Base-by-base conservation (phyloP, 2,113 vertebrate genomes). In the Phylloscopus trochiloides region DNA sequence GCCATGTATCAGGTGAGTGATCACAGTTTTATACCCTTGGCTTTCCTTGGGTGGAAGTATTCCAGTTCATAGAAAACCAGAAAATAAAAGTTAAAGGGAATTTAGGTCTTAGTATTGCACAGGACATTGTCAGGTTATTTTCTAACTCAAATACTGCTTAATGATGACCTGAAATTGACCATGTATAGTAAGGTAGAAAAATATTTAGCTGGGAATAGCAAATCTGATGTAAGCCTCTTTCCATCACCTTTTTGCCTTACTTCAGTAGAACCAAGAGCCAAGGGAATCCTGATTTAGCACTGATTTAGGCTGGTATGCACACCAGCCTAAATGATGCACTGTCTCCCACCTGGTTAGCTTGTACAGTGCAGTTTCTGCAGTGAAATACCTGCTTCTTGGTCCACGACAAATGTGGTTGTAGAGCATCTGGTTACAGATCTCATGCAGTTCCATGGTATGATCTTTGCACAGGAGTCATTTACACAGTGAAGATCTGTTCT, bases 351-450 rank as follows among this genome's bases (percentile, higher is more conserved):
- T 2, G 4, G 4, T 65, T 73, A 68, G 36, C 12, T 45, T 2
- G 1, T 19, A 5, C 8, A 7, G 17, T 66, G 32, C 17, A 24
- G 12, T 43, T 87, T 80, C 36, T 77, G n/a, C 36, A 68, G 31
- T 59, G 52, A 78, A 63, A 72, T 43, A 19, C 3, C 7, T 63
- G n/a, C 43, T 68, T 68, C 79, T 92, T 1, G 1, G 21, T 17
- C 50, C 19, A 12, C 0, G 1, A 31, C 8, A 43, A 14, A 14
- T 29, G 20, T 2, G 26, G 3, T 38, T 63, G 29, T 48, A 22
- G 43, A 66, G 34, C 34, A 70, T 74, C 70, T 77, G 34, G 7
- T 48, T 79, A 6, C 4, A 32, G 28, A 34, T 20, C 13, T 74
- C 31, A 6, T 17, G 10, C 43, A 42, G 14, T 54, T 83, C 29